Evolutionary conservation across 2,888 invertebrate species (phyloP).

Genomic region (Eristalis intricaria): DNA sequence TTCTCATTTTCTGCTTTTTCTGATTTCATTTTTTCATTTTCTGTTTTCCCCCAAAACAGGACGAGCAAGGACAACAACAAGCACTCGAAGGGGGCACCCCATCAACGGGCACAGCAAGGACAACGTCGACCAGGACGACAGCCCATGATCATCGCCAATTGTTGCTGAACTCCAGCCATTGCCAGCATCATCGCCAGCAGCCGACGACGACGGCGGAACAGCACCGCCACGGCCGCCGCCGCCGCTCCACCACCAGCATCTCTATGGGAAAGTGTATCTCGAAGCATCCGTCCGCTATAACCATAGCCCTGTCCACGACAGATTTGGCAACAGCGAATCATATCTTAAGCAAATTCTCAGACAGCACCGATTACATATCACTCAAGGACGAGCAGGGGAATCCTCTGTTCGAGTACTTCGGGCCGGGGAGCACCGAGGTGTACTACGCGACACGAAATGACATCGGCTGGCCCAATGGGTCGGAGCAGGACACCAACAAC

Average conservation of each 20-base stretch:
- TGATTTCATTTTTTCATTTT: background rate
- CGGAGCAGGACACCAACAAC: constrained; percentile 48
- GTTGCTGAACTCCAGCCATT: constrained; percentile 14
- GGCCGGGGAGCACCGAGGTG: constrained; percentile 55
- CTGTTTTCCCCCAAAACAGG: background rate
- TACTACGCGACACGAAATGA: constrained; percentile 35
- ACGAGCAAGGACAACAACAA: background rate
- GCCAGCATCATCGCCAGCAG: constrained; percentile 39
- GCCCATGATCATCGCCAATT: background rate
- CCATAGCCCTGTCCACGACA: constrained; percentile 79
- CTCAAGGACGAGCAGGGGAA: constrained; percentile 74
- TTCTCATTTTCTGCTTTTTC: constrained; percentile 18
- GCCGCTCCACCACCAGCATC: constrained; percentile 42
- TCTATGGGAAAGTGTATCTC: constrained; percentile 82
- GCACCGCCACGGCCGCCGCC: constrained; percentile 36
- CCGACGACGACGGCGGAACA: constrained; percentile 38
- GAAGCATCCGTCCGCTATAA: constrained; percentile 79
- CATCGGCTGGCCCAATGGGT: constrained; percentile 27
- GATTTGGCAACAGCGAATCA: constrained; percentile 77
- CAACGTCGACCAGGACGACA: constrained; percentile 1
- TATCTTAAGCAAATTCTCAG: constrained; percentile 75
- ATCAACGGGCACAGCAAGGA: background rate
- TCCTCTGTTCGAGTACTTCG: constrained; percentile 75
- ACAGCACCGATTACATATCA: constrained; percentile 75
- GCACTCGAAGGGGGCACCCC: background rate